Evolutionary conservation across 2,888 invertebrate genomes (phyloP).

Genomic region (Lordiphosa andalusiaca): DNA sequence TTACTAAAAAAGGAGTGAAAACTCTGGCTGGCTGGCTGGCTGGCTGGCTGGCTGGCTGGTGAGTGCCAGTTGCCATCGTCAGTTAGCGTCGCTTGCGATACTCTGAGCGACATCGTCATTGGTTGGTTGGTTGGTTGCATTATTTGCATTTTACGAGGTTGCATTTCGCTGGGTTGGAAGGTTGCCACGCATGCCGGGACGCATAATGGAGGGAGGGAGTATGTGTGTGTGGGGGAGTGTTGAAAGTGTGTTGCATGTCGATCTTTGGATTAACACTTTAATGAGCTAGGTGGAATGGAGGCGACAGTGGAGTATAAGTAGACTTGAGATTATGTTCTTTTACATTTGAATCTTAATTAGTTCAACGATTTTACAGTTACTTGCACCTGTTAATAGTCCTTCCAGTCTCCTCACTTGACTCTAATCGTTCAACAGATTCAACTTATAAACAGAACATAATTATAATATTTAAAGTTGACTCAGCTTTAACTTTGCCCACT

Average conservation of each 20-base stretch:
- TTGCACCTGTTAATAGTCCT: no score
- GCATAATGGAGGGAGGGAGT: constrained; percentile 8
- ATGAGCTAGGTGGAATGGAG: constrained; percentile 17
- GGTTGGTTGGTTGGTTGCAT: constrained; percentile 45
- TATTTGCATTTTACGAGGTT: constrained; percentile 74
- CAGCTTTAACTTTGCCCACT: no score
- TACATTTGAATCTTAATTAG: no score
- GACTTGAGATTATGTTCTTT: no score
- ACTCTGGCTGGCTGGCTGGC: constrained; percentile 40
- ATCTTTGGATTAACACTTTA: constrained; percentile 19
- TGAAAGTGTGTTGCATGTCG: constrained; percentile 46
- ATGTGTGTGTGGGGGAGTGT: constrained; percentile 31
- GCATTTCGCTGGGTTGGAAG: constrained; percentile 60
- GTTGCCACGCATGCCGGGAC: constrained; percentile 51
- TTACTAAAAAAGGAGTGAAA: constrained; percentile 16
- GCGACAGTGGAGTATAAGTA: no score
- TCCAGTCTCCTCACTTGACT: no score
- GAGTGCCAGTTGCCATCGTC: constrained; percentile 71
- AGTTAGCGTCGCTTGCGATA: constrained; percentile 43
- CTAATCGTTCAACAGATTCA: no score
- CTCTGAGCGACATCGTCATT: constrained; percentile 42
- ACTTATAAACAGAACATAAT: no score
- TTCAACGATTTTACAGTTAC: no score
- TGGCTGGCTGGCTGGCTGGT: constrained; percentile 49
- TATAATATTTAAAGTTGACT: no score